Evolutionary conservation across 2,797 vertebrate species (phyloP), one percentile per base, ranked within the genome.

Genomic region (Semotilus atromaculatus): DNA sequence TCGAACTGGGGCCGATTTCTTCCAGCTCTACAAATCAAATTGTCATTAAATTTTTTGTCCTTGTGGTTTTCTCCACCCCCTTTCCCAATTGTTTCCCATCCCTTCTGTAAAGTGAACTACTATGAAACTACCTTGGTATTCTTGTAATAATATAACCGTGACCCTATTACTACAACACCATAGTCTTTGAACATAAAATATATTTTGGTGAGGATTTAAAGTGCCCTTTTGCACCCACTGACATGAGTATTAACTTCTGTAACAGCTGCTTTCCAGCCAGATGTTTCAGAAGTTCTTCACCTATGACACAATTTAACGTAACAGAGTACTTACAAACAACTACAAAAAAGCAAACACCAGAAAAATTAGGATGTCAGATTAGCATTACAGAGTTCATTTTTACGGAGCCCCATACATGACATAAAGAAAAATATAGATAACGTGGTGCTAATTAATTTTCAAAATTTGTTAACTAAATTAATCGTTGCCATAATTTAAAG

Each of bases 1-100:
- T 95, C 93, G 92, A 95, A 93, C 93, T 95, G 94, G 89, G 94
- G 93, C 90, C 92, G 93, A 91, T 93, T 95, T 94, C 94, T 93
- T 95, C 94, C 93, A 93, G 90, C 88, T 95, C 94, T 96, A 96
- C 91, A 95, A 96, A 95, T 95, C 92, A 96, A 96, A 96, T 94
- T 79, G 90, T 89, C 88, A 91, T 95, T 95, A 95, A 95, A 93
- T 93, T 92, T 26, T 93, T 92, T 91, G 92, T 86, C 92, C 92
- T 93, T 88, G 88, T 88, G 86, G 89, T 84, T 90, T 84, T 86
- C 86, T 74, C n/a, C 76, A 66, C 77, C 75, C 80, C 11, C 18
- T 75, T 79, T 40, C 40, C 58, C 58, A 74, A 67, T 79, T 66
- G 68, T 80, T 10, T 38, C 86, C 81, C 85, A 36, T 51, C 68